phyloP scores from a whole-genome alignment of 1,140 invertebrate species.

The Homalodisca vitripennis region DNA sequence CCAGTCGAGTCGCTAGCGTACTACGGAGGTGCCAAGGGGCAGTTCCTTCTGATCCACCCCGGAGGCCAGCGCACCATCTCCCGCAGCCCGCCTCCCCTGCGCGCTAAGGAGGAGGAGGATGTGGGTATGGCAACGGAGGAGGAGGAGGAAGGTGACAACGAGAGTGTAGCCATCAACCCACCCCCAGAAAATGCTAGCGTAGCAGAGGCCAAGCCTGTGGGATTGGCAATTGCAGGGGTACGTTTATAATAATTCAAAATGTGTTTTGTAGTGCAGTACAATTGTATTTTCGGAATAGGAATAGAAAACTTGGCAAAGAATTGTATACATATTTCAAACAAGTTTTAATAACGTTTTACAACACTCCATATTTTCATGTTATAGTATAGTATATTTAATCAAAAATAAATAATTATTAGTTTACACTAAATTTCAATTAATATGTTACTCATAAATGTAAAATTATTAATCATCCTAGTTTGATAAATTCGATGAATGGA shows the following conservation, averaged over 20 bases:
- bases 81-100: constrained; percentile 48
- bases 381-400: too few relatives aligned
- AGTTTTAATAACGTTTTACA: too few relatives aligned
- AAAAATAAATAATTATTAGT: too few relatives aligned
- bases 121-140: constrained; percentile 46
- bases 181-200: constrained; percentile 58
- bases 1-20: constrained; percentile 50
- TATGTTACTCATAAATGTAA: too few relatives aligned
- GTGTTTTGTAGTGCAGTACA: neutral
- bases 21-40: constrained; percentile 65
- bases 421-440: too few relatives aligned
- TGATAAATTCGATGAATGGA: too few relatives aligned
- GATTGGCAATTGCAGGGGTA: constrained; percentile 53
- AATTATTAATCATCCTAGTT: too few relatives aligned
- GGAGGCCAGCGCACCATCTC: constrained; percentile 52
- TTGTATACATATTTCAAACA: too few relatives aligned
- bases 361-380: too few relatives aligned
- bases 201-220: constrained; percentile 69
- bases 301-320: too few relatives aligned
- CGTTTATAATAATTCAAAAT: neutral
- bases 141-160: constrained; percentile 35
- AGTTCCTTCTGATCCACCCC: constrained; percentile 57
- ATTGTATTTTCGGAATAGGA: too few relatives aligned
- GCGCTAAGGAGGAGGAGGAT: constrained; percentile 44
- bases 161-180: constrained; percentile 50